Base-by-base conservation (phyloP, 2,888 invertebrate species). In the Tachina grossa region DNA sequence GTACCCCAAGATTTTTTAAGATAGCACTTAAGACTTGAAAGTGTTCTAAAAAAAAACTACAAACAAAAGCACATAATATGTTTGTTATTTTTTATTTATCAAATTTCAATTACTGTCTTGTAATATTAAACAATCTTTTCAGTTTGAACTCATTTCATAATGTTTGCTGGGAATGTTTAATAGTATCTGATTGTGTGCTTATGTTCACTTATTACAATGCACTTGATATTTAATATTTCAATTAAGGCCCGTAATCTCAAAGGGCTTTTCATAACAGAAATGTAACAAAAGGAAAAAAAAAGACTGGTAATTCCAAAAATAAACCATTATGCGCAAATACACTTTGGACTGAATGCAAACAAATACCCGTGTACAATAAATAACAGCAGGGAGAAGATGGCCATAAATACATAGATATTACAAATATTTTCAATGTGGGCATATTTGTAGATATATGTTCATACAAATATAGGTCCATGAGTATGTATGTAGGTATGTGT, bases 151-250 rank as follows among this genome's bases (percentile, higher is more conserved):
- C 31, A 31, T 31, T 31, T 31, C 31, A 31, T 6, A 0, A 6
- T 31, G 31, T 31, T 31, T 31, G 31, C 31, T 31, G 31, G 31
- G 31, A 31, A 31, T 41, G 41, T 47, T 49, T 14, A 65, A 61
- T 47, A 61, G 49, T 43, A 61, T 41, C n/a, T 22, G 11, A n/a
- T 14, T 31, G 31, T 65, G 16, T 59, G 41, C 4, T 41, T 71
- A 31, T 65, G 57, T 49, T 16, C n/a, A 16, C 72, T 22, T 65
- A 41, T 83, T 77, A 77, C 57, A 77, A 76, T 45, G 53, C 65
- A 65, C 72, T 77, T 77, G 84, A 81, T 84, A 77, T 19, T 81
- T 77, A 55, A 72, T 84, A 81, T 84, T 84, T 84, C 77, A 81
- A 81, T 81, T 81, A 84, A 68, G 72, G 47, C 13, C 16, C 51